Evolutionary conservation across 1,140 invertebrate species (phyloP).

Genomic region (Drosophila gunungcola): DNA sequence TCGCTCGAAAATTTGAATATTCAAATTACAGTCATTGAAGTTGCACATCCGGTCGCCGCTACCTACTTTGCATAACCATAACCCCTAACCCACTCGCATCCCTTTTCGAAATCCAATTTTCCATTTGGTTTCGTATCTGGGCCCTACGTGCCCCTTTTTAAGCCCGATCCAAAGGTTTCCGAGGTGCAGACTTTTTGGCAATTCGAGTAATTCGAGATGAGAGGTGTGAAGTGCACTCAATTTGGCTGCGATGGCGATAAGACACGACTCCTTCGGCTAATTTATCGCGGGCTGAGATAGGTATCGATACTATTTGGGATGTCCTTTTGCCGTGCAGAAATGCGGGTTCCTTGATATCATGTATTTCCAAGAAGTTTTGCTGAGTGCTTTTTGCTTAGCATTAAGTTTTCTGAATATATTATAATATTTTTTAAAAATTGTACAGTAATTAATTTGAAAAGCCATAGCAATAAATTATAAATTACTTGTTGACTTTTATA

Average conservation of each 20-base stretch:
- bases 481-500: too few species aligned
- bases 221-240: slow-evolving; percentile 57
- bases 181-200: slow-evolving; percentile 1
- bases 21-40: slow-evolving; percentile 69
- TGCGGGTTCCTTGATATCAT: too few species aligned
- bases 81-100: slow-evolving; percentile 15
- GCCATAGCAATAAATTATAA: too few species aligned
- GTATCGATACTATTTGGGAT: slow-evolving; percentile 8
- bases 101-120: slow-evolving; percentile 64
- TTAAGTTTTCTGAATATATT: too few species aligned
- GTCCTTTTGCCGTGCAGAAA: slow-evolving; percentile 6
- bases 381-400: too few species aligned
- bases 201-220: slow-evolving; percentile 1
- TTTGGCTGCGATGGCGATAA: slow-evolving; percentile 48
- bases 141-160: slow-evolving; percentile 4
- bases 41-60: slow-evolving; percentile 64
- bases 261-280: slow-evolving; percentile 40
- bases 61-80: slow-evolving; percentile 58
- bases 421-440: too few species aligned
- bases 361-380: too few species aligned
- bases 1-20: slow-evolving; percentile 64
- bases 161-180: background rate
- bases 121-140: slow-evolving; percentile 57
- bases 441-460: too few species aligned
- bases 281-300: slow-evolving; percentile 40